phyloP scores from a whole-genome alignment of 2,888 invertebrate species.

The Polymixis flavicincta region DNA sequence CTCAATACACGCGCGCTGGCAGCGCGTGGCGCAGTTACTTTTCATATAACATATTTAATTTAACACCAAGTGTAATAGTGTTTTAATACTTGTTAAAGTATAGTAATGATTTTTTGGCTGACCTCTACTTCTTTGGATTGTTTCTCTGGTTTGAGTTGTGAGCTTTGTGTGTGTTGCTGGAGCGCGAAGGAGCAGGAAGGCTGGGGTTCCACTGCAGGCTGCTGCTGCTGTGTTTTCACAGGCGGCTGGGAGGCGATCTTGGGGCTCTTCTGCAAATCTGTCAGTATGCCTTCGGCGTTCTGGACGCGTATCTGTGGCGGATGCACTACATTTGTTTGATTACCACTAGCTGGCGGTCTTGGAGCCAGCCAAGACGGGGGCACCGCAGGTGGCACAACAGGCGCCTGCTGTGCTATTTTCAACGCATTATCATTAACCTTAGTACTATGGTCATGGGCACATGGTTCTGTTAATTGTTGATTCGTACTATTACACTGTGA shows the following conservation, averaged over 20 bases:
- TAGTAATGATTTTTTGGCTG: constrained; percentile 76
- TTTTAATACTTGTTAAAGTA: constrained; percentile 64
- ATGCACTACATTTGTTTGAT: constrained; percentile 70
- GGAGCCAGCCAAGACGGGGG: constrained; percentile 84
- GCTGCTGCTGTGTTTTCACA: constrained; percentile 67
- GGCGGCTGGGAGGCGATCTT: constrained; percentile 72
- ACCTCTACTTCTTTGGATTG: constrained; percentile 88
- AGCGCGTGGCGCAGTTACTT: constrained; percentile 80
- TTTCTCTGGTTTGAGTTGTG: constrained; percentile 83
- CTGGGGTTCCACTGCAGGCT: constrained; percentile 76
- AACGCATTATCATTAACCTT: constrained; percentile 65
- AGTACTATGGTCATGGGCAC: constrained; percentile 63
- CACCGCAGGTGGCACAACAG: constrained; percentile 83
- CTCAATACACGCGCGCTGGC: constrained; percentile 82
- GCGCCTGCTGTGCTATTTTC: constrained; percentile 72
- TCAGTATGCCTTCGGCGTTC: constrained; percentile 75
- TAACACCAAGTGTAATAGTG: constrained; percentile 58
- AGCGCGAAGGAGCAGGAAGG: constrained; percentile 86
- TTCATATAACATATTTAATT: constrained; percentile 70
- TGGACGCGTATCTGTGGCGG: constrained; percentile 83
- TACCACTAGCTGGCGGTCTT: constrained; percentile 68
- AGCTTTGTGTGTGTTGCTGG: constrained; percentile 71
- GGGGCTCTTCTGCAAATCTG: constrained; percentile 72
- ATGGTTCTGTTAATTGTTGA: constrained; percentile 59
- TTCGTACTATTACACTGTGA: constrained; percentile 60